These are phyloP conservation scores for Sceloporus undulatus DNA, from an alignment of 2,113 vertebrate species.

Conservation along the genomic window DNA sequence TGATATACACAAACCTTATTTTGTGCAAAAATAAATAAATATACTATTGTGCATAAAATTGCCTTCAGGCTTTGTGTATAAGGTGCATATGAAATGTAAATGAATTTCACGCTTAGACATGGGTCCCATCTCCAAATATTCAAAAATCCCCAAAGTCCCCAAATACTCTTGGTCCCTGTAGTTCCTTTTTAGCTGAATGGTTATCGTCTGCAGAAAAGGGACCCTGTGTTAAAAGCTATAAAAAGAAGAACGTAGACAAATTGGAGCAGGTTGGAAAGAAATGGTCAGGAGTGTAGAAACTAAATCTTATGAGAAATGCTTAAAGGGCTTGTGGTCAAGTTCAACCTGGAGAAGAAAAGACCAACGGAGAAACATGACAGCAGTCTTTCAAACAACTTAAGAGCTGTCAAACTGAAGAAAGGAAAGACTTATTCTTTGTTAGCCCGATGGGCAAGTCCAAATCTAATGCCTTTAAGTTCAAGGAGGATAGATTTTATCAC, in stretches of 20 bases:
- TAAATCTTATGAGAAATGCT: background rate
- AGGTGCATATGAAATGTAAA: no score
- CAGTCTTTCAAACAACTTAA: background rate
- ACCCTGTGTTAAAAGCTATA: background rate
- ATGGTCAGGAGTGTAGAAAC: background rate
- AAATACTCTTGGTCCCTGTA: no score
- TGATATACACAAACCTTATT: no score
- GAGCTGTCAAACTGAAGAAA: background rate
- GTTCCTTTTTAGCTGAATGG: background rate
- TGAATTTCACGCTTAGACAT: no score
- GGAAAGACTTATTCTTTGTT: background rate
- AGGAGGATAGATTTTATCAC: background rate
- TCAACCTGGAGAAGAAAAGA: background rate
- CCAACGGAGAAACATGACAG: background rate
- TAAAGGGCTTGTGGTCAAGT: background rate
- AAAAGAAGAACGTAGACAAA: background rate
- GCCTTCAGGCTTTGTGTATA: no score
- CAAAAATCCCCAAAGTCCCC: no score
- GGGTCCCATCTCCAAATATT: no score
- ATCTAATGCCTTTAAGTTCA: background rate
- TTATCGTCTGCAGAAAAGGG: background rate
- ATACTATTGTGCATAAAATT: no score
- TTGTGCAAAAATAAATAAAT: no score
- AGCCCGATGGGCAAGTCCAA: background rate
- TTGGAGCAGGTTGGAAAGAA: background rate